These are phyloP conservation scores for Pteronura brasiliensis DNA, from an alignment of 2,113 vertebrate species.

Conservation along the genomic window DNA sequence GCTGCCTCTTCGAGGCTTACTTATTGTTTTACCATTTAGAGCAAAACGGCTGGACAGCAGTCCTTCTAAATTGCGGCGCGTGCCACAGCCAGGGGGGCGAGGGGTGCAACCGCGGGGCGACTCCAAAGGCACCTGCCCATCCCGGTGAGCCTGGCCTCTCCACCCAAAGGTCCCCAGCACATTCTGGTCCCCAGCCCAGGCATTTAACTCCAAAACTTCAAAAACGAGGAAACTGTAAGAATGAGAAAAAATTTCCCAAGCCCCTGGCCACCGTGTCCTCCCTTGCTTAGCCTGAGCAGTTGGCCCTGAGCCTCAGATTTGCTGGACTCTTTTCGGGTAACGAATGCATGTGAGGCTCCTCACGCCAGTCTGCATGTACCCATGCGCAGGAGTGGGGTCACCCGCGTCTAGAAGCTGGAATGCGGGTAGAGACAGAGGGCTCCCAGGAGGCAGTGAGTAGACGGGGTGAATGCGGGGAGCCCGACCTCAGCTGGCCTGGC, in stretches of 20 bases:
- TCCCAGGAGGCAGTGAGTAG: background rate
- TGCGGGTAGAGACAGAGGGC: background rate
- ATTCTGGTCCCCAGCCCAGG: background rate
- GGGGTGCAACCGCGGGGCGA: background rate
- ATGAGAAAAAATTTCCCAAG: background rate
- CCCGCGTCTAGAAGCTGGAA: background rate
- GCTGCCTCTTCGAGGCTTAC: background rate
- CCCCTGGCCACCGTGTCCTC: background rate
- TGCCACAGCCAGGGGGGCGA: background rate
- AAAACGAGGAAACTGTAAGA: background rate
- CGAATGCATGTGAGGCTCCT: background rate
- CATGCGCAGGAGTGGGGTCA: fast-evolving
- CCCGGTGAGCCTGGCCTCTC: background rate
- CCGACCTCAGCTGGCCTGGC: background rate
- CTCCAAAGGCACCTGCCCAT: background rate
- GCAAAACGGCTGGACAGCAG: background rate
- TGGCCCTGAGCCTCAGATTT: background rate
- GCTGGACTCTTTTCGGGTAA: background rate
- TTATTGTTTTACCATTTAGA: background rate
- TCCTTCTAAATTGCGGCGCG: background rate
- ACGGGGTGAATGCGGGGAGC: no score
- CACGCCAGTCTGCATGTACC: fast-evolving
- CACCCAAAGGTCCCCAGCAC: background rate
- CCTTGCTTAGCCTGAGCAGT: background rate
- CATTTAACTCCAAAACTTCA: background rate